Conservation (phyloP, 2,113 vertebrate genomes). For the Embiotoca jacksoni region DNA sequence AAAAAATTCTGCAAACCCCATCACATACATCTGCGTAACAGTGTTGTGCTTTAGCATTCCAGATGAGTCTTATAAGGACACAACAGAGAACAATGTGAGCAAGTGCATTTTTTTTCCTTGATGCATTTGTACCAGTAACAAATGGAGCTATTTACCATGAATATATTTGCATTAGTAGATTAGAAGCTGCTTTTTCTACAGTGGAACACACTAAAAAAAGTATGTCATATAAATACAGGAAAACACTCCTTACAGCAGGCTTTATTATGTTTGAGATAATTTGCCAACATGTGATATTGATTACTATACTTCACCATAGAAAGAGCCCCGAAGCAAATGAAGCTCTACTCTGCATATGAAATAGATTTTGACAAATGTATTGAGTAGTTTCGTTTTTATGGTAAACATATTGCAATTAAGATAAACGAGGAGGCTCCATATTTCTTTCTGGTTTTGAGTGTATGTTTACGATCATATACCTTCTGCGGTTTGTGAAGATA, state of each 20-base stretch:
- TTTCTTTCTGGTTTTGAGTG: neutral
- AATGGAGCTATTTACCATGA: neutral
- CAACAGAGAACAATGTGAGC: neutral
- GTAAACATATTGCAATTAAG: neutral
- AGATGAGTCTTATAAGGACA: slow-evolving; percentile 21
- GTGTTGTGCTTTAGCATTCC: slow-evolving; percentile 1
- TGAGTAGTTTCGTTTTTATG: neutral
- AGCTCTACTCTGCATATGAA: slow-evolving; percentile 17
- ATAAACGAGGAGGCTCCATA: neutral
- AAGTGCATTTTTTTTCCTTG: slow-evolving; percentile 14
- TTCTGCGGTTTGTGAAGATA: too few relatives aligned
- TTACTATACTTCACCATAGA: neutral
- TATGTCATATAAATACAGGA: neutral
- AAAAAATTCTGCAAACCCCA: slow-evolving; percentile 15
- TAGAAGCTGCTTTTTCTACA: neutral
- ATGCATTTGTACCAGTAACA: slow-evolving; percentile 12
- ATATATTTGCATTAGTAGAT: slow-evolving; percentile 4
- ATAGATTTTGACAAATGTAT: slow-evolving; percentile 1
- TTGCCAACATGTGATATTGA: neutral
- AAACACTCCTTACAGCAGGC: neutral
- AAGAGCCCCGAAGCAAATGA: neutral
- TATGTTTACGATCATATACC: neutral
- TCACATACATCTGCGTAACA: slow-evolving; percentile 10
- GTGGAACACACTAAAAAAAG: neutral
- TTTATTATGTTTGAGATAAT: neutral